phyloP scores from a whole-genome alignment of 2,113 vertebrate species.

The Argyrosomus japonicus region DNA sequence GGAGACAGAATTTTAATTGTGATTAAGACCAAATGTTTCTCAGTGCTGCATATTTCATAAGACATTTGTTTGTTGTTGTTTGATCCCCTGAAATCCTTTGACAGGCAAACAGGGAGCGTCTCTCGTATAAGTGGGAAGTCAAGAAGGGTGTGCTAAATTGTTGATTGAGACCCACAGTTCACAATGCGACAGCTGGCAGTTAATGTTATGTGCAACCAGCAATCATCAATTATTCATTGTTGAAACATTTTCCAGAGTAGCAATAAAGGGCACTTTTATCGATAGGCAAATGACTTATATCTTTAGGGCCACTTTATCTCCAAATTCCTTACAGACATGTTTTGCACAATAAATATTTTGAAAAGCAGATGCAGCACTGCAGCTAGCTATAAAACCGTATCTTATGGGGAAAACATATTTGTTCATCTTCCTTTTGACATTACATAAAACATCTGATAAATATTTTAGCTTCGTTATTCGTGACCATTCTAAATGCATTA shows the following conservation, averaged over 20 bases:
- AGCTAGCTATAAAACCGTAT: conserved; percentile 18
- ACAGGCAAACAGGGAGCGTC: conserved; percentile 43
- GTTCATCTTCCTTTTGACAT: conserved; percentile 44
- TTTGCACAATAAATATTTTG: conserved; percentile 48
- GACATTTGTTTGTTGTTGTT: conserved; percentile 66
- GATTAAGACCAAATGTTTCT: conserved; percentile 37
- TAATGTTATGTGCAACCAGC: conserved; percentile 57
- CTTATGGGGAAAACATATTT: conserved; percentile 28
- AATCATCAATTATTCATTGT: conserved; percentile 68
- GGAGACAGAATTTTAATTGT: conserved; percentile 44
- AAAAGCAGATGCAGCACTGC: background rate
- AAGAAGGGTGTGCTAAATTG: conserved; percentile 39
- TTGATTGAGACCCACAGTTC: conserved; percentile 52
- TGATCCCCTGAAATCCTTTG: conserved; percentile 51
- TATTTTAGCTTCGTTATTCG: conserved; percentile 58
- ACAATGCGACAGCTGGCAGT: conserved; percentile 51
- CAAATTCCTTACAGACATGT: conserved; percentile 39
- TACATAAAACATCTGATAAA: conserved; percentile 53
- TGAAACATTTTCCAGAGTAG: conserved; percentile 48
- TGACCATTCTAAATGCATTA: conserved; percentile 37
- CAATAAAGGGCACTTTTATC: conserved; percentile 53
- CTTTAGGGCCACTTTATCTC: conserved; percentile 40
- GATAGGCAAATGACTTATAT: conserved; percentile 44
- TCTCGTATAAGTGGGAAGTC: conserved; percentile 37
- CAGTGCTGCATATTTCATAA: conserved; percentile 53